phyloP scores from a whole-genome alignment of 2,113 vertebrate species.

The Scolopax mira region DNA sequence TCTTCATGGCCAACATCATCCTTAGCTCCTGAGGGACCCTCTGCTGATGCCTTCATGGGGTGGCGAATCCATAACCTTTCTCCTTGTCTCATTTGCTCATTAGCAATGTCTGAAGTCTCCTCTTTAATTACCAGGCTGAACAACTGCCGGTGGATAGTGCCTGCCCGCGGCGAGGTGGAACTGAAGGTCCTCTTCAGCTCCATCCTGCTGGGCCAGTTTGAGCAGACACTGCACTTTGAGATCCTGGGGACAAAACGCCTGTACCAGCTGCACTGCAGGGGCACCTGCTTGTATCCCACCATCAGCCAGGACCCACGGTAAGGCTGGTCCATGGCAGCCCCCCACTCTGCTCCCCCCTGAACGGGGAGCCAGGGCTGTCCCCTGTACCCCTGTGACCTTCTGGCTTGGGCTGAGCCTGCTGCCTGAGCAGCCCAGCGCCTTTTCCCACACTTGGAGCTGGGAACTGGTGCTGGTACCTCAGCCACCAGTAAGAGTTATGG shows the following conservation, averaged over 20 bases:
- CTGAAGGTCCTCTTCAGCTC: constrained; percentile 83
- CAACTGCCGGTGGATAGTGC: constrained; percentile 85
- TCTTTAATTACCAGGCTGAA: constrained; percentile 65
- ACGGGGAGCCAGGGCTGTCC: background rate
- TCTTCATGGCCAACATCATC: background rate
- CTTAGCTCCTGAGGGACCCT: fast-evolving
- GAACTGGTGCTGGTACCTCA: background rate
- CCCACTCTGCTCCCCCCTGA: background rate
- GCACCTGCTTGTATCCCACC: constrained; percentile 80
- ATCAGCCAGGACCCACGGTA: constrained; percentile 84
- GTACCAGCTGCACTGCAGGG: constrained; percentile 83
- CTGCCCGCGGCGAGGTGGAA: constrained; percentile 70
- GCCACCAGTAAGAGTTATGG: background rate
- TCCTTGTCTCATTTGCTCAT: background rate
- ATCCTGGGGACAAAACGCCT: constrained; percentile 75
- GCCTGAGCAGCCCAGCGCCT: background rate
- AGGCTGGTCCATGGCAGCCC: background rate
- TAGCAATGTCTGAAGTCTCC: background rate
- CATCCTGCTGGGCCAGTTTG: constrained; percentile 69
- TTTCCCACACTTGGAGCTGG: background rate
- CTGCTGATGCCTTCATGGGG: background rate
- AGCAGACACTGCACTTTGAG: constrained; percentile 86
- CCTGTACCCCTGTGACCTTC: background rate
- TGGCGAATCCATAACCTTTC: fast-evolving
- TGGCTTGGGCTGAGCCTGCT: background rate